Conservation (phyloP, 2,797 vertebrate genomes). For the Pteropus rufus region DNA sequence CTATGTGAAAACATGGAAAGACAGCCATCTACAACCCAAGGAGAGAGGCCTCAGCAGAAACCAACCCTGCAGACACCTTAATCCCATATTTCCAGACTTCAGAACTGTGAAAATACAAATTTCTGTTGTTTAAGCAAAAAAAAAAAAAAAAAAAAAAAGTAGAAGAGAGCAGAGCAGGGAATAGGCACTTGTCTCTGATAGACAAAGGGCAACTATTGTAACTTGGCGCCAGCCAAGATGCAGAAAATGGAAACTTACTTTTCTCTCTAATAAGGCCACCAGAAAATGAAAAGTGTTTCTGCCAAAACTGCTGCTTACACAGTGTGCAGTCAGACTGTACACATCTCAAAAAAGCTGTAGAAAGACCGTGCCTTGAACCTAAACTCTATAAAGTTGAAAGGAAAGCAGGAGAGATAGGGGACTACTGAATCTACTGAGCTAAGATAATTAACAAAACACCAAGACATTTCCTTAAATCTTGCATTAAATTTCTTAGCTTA, state of each 20-base stretch:
- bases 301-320: neutral
- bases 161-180: neutral
- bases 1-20: neutral
- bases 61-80: neutral
- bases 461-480: neutral
- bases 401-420: neutral
- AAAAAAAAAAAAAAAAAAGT: neutral
- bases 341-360: neutral
- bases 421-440: neutral
- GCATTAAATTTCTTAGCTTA: neutral
- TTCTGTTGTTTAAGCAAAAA: neutral
- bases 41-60: neutral
- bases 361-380: neutral
- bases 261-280: neutral
- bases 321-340: neutral
- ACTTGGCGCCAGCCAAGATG: neutral
- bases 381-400: slow-evolving; percentile 17
- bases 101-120: neutral
- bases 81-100: neutral
- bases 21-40: neutral
- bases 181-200: neutral
- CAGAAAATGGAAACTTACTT: neutral
- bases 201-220: neutral
- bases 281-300: neutral
- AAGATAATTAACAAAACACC: neutral